Conservation (phyloP, 2,113 vertebrate genomes). For the Aegithalos caudatus region DNA sequence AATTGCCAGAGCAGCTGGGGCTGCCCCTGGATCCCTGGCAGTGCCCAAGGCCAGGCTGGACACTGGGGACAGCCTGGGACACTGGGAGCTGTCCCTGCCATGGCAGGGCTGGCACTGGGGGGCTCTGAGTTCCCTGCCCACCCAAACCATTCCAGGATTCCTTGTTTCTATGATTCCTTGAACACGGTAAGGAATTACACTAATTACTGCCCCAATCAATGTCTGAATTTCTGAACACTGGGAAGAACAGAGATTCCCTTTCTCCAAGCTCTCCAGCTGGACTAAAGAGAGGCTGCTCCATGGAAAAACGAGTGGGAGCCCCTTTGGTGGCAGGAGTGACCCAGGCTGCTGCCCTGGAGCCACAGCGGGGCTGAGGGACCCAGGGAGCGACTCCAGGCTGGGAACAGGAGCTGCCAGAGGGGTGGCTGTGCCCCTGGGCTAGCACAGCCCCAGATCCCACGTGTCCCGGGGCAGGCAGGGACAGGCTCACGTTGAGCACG, state of each 20-base stretch:
- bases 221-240: neutral
- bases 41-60: neutral
- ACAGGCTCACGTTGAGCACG: conserved; percentile 81
- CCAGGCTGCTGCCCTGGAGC: neutral
- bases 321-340: neutral
- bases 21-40: neutral
- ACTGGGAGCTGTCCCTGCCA: neutral
- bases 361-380: neutral
- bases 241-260: neutral
- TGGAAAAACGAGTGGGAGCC: accelerated
- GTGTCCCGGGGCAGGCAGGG: neutral
- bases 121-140: accelerated
- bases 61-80: neutral
- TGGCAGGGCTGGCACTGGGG: neutral
- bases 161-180: neutral
- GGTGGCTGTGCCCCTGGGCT: neutral
- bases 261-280: neutral
- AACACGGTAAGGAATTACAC: accelerated
- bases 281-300: accelerated
- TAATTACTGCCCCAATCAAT: neutral
- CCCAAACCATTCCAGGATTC: neutral
- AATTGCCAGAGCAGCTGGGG: neutral
- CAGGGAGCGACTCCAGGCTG: accelerated
- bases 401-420: neutral
- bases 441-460: accelerated